Percentiles rank a stretch among this genome's conserved stretches.
phyloP scores from a whole-genome alignment of 2,797 vertebrate genomes.

The Acrossocheilus wenchowensis region DNA sequence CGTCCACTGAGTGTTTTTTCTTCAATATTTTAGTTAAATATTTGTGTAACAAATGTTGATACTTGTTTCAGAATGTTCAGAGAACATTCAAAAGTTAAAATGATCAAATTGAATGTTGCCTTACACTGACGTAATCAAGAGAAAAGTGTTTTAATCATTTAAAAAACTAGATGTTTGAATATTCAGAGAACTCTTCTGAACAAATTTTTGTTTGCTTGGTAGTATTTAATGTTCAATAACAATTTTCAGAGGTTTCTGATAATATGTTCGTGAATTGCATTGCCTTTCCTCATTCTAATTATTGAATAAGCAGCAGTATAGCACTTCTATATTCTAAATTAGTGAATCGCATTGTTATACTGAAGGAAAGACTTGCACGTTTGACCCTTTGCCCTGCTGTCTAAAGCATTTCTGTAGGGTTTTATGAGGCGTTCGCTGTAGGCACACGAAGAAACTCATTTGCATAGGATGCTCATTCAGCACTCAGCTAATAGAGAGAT shows the following conservation, averaged over 20 bases:
- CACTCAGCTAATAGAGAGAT: conserved; percentile 9
- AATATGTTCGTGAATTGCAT: background rate
- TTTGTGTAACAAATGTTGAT: background rate
- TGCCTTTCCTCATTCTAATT: background rate
- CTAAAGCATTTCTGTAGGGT: background rate
- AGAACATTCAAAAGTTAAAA: background rate
- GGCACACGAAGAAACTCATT: conserved; percentile 13
- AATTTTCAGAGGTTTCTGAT: background rate
- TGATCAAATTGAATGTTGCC: no score
- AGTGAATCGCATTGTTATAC: background rate
- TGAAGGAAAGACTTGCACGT: background rate
- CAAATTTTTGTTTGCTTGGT: background rate
- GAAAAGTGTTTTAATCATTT: no score
- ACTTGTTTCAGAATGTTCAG: no score
- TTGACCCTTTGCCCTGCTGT: conserved; percentile 17
- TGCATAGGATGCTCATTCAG: conserved; percentile 17
- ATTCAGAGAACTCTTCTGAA: background rate
- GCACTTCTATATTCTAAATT: background rate
- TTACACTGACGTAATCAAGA: no score
- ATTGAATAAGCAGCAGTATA: background rate
- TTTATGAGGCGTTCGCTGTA: background rate
- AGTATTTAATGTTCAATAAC: background rate
- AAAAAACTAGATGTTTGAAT: no score
- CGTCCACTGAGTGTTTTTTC: no score
- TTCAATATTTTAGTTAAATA: background rate